phyloP scores from a whole-genome alignment of 2,797 vertebrate genomes.

The Melanotaenia trifasciata region DNA sequence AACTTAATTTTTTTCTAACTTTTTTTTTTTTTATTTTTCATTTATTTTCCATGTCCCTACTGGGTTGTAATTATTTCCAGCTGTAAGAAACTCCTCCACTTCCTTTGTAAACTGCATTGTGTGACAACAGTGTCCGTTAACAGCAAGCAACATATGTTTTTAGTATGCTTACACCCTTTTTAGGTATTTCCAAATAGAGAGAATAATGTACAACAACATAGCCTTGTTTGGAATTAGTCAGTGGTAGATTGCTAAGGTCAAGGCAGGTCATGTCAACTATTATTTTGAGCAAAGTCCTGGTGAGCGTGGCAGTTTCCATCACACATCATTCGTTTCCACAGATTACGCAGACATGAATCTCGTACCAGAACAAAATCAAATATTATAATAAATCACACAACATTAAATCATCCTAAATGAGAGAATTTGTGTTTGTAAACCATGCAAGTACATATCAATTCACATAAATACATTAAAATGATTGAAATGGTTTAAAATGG shows the following conservation, averaged over 20 bases:
- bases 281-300: neutral
- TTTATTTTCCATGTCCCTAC: conserved; percentile 18
- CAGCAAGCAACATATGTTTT: neutral
- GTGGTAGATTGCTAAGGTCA: neutral
- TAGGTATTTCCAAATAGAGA: neutral
- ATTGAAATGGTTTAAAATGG: neutral
- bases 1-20: conserved; percentile 1
- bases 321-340: neutral
- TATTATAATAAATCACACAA: neutral
- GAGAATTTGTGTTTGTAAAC: neutral
- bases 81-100: conserved; percentile 24
- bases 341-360: neutral
- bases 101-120: conserved; percentile 21
- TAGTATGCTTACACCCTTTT: neutral
- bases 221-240: neutral
- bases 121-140: neutral
- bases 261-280: neutral
- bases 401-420: neutral
- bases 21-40: neutral
- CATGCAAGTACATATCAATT: neutral
- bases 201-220: neutral
- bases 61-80: conserved; percentile 21
- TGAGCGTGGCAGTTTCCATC: neutral
- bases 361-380: neutral
- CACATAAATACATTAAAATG: neutral